Percentiles rank a stretch among this genome's conserved stretches.
Conservation (phyloP, 2,888 invertebrate genomes). For the Campopleginae sp. region DNA sequence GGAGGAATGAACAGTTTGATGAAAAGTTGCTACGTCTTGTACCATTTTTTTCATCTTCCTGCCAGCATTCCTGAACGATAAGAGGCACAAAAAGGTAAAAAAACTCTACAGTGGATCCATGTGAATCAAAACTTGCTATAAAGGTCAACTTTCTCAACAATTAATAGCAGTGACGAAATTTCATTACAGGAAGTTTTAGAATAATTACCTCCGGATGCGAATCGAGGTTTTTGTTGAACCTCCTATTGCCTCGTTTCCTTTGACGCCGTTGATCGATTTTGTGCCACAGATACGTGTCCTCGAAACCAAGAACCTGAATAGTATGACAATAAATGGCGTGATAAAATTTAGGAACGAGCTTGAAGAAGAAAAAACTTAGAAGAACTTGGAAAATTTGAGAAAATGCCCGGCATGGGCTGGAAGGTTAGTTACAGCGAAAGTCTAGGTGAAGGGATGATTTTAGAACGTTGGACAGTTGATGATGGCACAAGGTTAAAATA, state of each 20-base stretch:
- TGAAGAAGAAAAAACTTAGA: neutral
- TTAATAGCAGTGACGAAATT: neutral
- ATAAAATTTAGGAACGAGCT: neutral
- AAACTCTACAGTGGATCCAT: neutral
- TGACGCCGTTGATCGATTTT: slow-evolving; percentile 86
- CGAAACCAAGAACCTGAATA: slow-evolving; percentile 87
- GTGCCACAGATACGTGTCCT: slow-evolving; percentile 88
- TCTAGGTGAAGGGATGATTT: neutral
- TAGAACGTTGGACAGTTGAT: slow-evolving; percentile 31
- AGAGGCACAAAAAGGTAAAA: neutral
- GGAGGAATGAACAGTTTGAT: slow-evolving; percentile 5
- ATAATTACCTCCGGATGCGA: slow-evolving; percentile 74
- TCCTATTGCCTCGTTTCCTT: slow-evolving; percentile 86
- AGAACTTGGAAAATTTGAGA: neutral
- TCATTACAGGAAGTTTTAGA: neutral
- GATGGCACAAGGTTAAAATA: slow-evolving; percentile 29
- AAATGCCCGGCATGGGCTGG: neutral
- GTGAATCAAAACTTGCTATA: neutral
- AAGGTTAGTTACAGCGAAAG: slow-evolving; percentile 4
- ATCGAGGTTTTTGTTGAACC: slow-evolving; percentile 84
- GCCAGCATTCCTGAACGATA: neutral
- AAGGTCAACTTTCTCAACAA: neutral
- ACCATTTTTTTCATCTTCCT: neutral
- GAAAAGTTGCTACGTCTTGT: neutral
- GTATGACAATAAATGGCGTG: neutral